Percentiles rank a stretch among this genome's conserved stretches.
These are phyloP conservation scores for Drosophila kanapiae DNA, from an alignment of 1,140 invertebrate genomes.

Conservation along the genomic window DNA sequence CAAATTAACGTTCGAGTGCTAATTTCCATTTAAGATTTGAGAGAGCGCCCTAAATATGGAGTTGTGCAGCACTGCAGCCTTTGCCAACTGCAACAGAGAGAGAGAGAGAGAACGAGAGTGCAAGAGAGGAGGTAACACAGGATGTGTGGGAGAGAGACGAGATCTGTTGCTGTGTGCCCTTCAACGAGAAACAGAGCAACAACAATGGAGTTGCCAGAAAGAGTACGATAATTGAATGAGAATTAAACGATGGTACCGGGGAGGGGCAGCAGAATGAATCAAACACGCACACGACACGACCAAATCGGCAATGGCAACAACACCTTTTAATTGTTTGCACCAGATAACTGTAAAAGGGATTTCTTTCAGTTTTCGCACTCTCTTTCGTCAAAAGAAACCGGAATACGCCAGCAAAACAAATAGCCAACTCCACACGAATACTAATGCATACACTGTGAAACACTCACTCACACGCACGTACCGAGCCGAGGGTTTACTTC, in stretches of 20 bases:
- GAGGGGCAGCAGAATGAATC: conserved; percentile 38
- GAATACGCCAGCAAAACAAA: conserved; percentile 61
- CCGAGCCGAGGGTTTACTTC: conserved; percentile 23
- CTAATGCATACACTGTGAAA: conserved; percentile 3
- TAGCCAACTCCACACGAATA: conserved; percentile 50
- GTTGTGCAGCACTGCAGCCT: conserved; percentile 55
- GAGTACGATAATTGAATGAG: conserved; percentile 44
- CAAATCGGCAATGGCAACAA: conserved; percentile 6
- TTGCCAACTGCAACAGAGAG: conserved; percentile 21
- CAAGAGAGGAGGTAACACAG: neutral
- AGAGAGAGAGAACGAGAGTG: conserved; percentile 3
- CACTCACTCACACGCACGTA: conserved; percentile 31
- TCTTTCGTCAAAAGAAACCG: conserved; percentile 48
- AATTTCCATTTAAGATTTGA: conserved; percentile 40
- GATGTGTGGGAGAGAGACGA: conserved; percentile 17
- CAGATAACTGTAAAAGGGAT: conserved; percentile 67
- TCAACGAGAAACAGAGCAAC: conserved; percentile 32
- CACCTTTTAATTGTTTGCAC: conserved; percentile 65
- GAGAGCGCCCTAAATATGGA: conserved; percentile 26
- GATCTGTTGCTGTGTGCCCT: conserved; percentile 30
- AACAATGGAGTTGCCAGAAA: conserved; percentile 27
- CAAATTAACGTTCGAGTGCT: conserved; percentile 43
- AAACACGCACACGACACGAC: conserved; percentile 34
- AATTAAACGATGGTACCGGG: neutral
- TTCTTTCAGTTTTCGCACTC: conserved; percentile 48